Evolutionary conservation across 2,797 vertebrate species (phyloP), one percentile per base, ranked within the genome.

Genomic region (Melopsittacus undulatus): DNA sequence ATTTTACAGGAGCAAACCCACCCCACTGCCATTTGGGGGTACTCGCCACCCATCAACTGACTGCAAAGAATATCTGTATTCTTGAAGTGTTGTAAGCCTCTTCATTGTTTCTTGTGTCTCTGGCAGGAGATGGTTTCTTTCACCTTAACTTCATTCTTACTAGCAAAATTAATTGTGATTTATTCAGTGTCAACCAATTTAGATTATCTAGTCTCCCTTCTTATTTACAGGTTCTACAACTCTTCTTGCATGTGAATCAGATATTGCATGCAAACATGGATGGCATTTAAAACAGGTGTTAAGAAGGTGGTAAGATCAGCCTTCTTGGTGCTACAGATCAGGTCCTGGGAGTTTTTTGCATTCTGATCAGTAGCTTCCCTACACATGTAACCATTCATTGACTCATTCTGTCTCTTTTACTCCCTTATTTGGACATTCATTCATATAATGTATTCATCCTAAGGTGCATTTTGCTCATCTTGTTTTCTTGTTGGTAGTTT

Each of bases 111-210:
- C 75, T 72, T 61, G 1, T 63, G 40, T 66, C 36, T 79, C 11
- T 49, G 45, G 32, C 64, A 74, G 72, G 63, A 80, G 38, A 68
- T n/a, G 16, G 57, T 95, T 92, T 94, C 48, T 80, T 90, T 90
- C 52, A 70, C 63, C 70, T 82, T 89, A 79, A 62, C 54, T 83
- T 90, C 59, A 27, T 81, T 83, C 66, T 81, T 92, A 49, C 11
- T 24, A 85, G 32, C 32, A 87, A 83, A 95, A 85, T 80, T 82
- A 90, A 61, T 75, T 85, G 56, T 95, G 51, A 87, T 90, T 95
- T 95, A 85, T 89, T 91, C 81, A 51, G 42, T 80, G 87, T 92
- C 89, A 85, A 43, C 83, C 84, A 87, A 21, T 81, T 88, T 89
- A 62, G 32, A 74, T 92, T 91, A 42, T 92, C 19, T 73, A 57